Conservation (phyloP, 2,888 invertebrate genomes). For the Crematogaster levior region DNA sequence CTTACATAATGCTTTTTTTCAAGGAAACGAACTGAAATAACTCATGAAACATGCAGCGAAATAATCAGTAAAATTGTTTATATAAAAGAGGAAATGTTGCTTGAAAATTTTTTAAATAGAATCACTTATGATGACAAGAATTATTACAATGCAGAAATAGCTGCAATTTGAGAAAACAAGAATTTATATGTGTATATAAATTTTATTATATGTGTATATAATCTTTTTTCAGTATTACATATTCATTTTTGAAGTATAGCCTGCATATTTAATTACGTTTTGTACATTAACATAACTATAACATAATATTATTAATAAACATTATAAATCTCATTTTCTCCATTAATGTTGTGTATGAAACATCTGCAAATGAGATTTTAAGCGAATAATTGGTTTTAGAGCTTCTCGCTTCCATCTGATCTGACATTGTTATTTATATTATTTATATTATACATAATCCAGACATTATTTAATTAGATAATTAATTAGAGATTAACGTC, state of each 20-base stretch:
- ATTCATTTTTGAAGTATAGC: background rate
- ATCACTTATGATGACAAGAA: background rate
- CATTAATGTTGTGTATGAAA: background rate
- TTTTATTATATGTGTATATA: background rate
- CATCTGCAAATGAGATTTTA: background rate
- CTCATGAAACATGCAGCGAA: conserved; percentile 1
- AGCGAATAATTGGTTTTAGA: no score
- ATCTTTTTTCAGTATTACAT: background rate
- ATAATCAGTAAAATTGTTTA: conserved; percentile 21
- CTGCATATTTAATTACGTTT: background rate
- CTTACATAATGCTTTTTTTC: conserved; percentile 21
- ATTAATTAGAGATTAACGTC: background rate
- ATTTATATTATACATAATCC: no score
- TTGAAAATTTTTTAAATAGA: conserved; percentile 2
- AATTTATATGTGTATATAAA: background rate
- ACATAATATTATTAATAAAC: background rate
- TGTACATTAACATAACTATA: background rate
- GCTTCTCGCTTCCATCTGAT: background rate
- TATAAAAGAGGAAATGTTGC: background rate
- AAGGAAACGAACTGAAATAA: conserved; percentile 15
- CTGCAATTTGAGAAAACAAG: background rate
- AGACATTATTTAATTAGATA: no score
- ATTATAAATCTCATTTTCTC: background rate
- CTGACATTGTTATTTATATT: background rate
- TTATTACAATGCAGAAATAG: conserved; percentile 10